These are phyloP conservation scores for Philonicus albiceps DNA, from an alignment of 2,888 invertebrate genomes.

Conservation along the genomic window DNA sequence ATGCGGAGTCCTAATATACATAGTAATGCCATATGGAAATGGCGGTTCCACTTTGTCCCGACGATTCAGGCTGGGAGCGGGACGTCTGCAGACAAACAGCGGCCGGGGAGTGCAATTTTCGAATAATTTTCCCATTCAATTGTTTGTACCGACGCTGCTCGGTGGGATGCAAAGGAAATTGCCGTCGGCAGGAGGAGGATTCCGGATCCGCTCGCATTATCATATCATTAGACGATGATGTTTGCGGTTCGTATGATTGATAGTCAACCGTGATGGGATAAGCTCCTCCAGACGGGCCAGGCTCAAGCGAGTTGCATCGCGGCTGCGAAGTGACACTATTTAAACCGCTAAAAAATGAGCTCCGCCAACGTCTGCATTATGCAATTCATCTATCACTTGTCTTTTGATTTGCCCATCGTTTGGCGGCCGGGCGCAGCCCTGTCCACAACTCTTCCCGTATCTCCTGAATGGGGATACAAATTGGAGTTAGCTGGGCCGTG, in stretches of 20 bases:
- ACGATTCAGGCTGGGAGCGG: not conserved
- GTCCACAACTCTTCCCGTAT: conserved; percentile 1
- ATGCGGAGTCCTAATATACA: not conserved
- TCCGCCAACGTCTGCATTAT: conserved; percentile 14
- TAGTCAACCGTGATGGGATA: not conserved
- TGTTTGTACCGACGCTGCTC: not conserved
- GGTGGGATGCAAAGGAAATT: not conserved
- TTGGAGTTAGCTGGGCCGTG: not conserved
- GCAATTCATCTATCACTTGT: conserved; percentile 34
- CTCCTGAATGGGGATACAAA: not conserved
- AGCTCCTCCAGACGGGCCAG: not conserved
- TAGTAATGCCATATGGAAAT: conserved; percentile 24
- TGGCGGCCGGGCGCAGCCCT: not conserved
- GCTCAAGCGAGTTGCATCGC: not conserved
- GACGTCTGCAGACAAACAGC: not conserved
- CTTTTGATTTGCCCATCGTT: conserved; percentile 25
- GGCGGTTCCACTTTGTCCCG: not conserved
- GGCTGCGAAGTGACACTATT: not conserved
- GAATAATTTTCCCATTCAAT: conserved; percentile 40
- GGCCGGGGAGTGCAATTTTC: conserved; percentile 24
- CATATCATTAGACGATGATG: conserved; percentile 40
- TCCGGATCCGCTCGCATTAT: conserved; percentile 19
- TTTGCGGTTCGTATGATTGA: conserved; percentile 30
- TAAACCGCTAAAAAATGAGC: conserved; percentile 23
- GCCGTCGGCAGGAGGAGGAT: not conserved